Conservation (phyloP, 2,113 vertebrate genomes). For the Piaya cayana region DNA sequence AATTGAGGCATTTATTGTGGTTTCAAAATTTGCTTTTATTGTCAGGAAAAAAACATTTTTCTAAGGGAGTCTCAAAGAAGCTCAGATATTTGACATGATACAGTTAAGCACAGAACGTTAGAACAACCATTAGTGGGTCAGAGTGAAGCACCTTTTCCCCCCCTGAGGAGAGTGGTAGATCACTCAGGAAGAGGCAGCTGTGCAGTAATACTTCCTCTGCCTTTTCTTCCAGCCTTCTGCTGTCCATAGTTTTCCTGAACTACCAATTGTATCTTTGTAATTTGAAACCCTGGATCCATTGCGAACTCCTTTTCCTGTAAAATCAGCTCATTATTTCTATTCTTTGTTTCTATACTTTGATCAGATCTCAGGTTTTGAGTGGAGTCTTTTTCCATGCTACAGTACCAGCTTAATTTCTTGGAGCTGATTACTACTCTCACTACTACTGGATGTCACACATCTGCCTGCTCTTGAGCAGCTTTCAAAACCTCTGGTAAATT, state of each 20-base stretch:
- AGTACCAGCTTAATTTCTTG: neutral
- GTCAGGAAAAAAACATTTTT: neutral
- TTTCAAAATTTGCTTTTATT: neutral
- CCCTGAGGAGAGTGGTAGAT: neutral
- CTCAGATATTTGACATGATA: neutral
- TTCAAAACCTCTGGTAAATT: neutral
- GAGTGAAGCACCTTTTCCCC: neutral
- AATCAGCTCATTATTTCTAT: neutral
- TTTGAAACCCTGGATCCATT: neutral
- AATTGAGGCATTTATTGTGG: neutral
- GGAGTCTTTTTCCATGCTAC: neutral
- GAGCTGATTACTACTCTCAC: neutral
- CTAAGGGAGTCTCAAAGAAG: neutral
- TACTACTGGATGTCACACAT: neutral
- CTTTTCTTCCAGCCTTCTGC: neutral
- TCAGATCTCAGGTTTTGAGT: neutral
- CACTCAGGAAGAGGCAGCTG: neutral
- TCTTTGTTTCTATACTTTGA: neutral
- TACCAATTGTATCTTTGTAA: neutral
- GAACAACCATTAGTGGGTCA: neutral
- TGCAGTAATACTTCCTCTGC: neutral
- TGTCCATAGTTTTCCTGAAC: neutral
- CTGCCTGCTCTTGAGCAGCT: neutral
- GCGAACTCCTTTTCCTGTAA: neutral
- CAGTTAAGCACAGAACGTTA: neutral